Conservation (phyloP, 1,140 invertebrate genomes). For the Bombyx mandarina region DNA sequence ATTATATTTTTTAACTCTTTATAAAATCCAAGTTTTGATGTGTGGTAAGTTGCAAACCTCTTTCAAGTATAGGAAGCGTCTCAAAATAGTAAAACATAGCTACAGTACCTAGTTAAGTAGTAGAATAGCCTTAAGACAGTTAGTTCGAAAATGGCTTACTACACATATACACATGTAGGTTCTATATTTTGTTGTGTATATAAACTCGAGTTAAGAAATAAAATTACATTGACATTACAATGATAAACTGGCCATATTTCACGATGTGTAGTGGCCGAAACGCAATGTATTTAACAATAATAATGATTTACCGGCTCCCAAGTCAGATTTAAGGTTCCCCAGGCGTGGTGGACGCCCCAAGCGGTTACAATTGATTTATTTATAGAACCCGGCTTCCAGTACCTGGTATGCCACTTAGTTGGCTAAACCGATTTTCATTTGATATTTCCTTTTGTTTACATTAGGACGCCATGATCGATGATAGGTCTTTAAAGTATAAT, state of each 20-base stretch:
- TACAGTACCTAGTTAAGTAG: too few species aligned
- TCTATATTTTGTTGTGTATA: background rate
- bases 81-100: too few species aligned
- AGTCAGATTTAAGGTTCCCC: constrained; percentile 16
- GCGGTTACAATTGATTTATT: constrained; percentile 16
- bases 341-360: constrained; percentile 12
- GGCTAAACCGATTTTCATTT: constrained; percentile 7
- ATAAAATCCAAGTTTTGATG: too few species aligned
- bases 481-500: too few species aligned
- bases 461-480: too few species aligned
- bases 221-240: background rate
- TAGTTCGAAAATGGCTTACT: background rate
- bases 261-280: background rate
- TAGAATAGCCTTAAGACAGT: too few species aligned
- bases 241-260: background rate
- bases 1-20: too few species aligned
- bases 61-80: too few species aligned
- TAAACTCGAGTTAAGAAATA: background rate
- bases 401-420: constrained; percentile 16
- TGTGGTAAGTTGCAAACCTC: too few species aligned
- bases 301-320: constrained; percentile 16
- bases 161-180: background rate
- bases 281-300: constrained; percentile 14
- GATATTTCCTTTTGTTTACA: background rate
- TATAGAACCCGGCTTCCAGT: constrained; percentile 5